phyloP scores from a whole-genome alignment of 2,797 vertebrate genomes.

The Mus minutoides region DNA sequence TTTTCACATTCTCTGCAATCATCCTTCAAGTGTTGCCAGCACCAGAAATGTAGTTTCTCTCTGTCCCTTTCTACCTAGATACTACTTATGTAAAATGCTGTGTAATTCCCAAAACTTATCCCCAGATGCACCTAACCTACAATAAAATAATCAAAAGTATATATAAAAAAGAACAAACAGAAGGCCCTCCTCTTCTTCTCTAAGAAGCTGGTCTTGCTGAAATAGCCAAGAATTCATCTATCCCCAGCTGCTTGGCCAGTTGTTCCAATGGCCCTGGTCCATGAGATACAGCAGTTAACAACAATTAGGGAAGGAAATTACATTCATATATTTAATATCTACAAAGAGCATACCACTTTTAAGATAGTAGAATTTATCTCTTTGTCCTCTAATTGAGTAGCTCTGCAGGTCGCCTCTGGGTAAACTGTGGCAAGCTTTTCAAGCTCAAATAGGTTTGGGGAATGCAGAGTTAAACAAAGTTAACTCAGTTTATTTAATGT shows the following conservation, averaged over 20 bases:
- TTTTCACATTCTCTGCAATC: background rate
- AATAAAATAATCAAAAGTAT: background rate
- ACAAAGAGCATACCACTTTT: constrained; percentile 51
- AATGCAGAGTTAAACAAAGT: constrained; percentile 66
- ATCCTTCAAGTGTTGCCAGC: background rate
- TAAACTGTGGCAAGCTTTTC: constrained; percentile 68
- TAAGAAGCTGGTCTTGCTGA: background rate
- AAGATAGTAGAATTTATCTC: constrained; percentile 64
- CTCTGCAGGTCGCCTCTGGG: constrained; percentile 60
- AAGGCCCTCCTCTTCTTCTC: background rate
- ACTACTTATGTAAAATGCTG: background rate
- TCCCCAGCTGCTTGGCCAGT: background rate
- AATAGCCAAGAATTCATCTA: background rate
- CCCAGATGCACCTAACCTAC: background rate
- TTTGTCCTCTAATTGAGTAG: constrained; percentile 67
- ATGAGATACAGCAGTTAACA: background rate
- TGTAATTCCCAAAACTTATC: background rate
- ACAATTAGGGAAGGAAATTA: constrained; percentile 55
- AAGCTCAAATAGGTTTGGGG: constrained; percentile 72
- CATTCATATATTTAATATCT: constrained; percentile 48
- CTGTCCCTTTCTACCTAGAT: background rate
- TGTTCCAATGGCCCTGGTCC: background rate
- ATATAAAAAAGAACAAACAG: background rate
- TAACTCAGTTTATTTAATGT: constrained; percentile 66
- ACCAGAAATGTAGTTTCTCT: background rate